Percentiles rank a stretch among this genome's conserved stretches.
phyloP scores from a whole-genome alignment of 2,797 vertebrate species.

The Syndactyla subalaris region DNA sequence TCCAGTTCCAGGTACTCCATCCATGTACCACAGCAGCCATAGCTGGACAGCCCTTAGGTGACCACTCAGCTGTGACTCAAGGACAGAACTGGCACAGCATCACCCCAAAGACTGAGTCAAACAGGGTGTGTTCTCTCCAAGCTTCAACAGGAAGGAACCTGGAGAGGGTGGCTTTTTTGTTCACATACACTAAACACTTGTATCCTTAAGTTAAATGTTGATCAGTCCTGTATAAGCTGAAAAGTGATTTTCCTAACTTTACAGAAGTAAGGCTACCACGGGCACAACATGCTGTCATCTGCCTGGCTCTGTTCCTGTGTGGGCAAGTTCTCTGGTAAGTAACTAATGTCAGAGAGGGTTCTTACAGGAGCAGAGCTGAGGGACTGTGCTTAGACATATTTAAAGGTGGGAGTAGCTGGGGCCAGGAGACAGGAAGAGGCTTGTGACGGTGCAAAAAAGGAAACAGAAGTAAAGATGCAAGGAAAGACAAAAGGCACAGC shows the following conservation, averaged over 20 bases:
- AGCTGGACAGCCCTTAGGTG: neutral
- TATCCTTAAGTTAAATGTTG: neutral
- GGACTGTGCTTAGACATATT: neutral
- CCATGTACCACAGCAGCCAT: neutral
- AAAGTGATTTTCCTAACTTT: neutral
- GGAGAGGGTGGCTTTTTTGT: neutral
- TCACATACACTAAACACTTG: neutral
- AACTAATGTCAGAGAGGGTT: fast-evolving
- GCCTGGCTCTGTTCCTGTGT: neutral
- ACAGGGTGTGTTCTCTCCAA: neutral
- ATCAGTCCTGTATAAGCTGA: neutral
- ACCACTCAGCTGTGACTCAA: fast-evolving
- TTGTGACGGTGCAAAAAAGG: neutral
- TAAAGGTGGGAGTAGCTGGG: neutral
- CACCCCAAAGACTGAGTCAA: neutral
- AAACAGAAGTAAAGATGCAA: neutral
- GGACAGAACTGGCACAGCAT: neutral
- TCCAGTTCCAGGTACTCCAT: neutral
- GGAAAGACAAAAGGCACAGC: neutral
- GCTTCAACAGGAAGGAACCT: neutral
- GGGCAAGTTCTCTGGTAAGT: neutral
- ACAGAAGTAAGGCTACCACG: fast-evolving
- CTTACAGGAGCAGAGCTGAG: neutral
- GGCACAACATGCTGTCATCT: neutral
- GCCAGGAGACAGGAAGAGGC: neutral